A percentile compares a stretch with the other conserved stretches of the same genome.
Evolutionary conservation across 30 jellyfish, hydroid and myxozoan species (phyloP).

Genomic region (Catostylus mosaicus): DNA sequence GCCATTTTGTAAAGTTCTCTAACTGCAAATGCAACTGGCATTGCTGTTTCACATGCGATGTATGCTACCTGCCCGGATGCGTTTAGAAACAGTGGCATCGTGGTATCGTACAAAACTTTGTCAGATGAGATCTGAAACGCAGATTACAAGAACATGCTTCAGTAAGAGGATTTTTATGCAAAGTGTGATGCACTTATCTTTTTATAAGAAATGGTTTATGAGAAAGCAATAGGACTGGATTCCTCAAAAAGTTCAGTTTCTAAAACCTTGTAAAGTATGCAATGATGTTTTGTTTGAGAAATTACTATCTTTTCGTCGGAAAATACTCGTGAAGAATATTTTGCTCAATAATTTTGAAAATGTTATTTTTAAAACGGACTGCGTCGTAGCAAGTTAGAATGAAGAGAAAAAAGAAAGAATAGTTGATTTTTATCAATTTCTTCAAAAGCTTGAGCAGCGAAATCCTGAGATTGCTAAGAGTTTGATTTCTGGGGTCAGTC

Average conservation of each 20-base stretch:
- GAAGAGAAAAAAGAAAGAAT: not conserved
- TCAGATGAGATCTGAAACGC: conserved; percentile 26
- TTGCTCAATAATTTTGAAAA: too few species aligned
- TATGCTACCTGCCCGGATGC: conserved; percentile 29
- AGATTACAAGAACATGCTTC: not conserved
- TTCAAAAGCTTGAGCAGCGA: too few species aligned
- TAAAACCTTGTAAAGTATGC: not conserved
- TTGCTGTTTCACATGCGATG: conserved; percentile 26
- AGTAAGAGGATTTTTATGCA: not conserved
- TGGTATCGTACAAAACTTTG: not conserved
- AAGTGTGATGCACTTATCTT: too few species aligned
- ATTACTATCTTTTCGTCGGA: not conserved
- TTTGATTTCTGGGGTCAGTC: not conserved
- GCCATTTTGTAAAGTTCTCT: conserved; percentile 7
- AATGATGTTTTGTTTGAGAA: not conserved
- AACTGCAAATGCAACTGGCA: conserved; percentile 23
- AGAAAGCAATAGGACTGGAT: not conserved
- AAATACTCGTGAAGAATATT: too few species aligned
- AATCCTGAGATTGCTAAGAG: not conserved
- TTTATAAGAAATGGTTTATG: too few species aligned
- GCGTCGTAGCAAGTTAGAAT: not conserved
- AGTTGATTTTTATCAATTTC: not conserved
- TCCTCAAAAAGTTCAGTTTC: not conserved
- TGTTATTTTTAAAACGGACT: too few species aligned
- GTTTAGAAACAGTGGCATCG: conserved; percentile 27